phyloP scores from a whole-genome alignment of 2,797 vertebrate species.

The Etheostoma perlongum region DNA sequence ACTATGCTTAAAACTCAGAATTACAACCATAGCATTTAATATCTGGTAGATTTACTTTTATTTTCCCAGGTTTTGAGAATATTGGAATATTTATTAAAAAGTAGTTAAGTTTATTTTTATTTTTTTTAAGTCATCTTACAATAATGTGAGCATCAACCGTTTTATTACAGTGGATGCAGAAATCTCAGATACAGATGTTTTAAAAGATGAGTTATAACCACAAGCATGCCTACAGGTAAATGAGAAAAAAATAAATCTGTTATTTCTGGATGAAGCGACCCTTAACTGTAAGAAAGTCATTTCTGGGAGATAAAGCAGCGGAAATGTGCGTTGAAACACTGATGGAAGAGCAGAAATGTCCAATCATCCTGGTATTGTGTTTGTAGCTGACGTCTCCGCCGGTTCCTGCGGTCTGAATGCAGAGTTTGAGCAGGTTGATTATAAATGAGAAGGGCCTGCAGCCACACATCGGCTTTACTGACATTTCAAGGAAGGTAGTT shows the following conservation, averaged over 20 bases:
- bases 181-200: background rate
- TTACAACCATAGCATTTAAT: too few relatives aligned
- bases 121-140: background rate
- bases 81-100: background rate
- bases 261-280: background rate
- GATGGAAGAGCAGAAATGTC: conserved; percentile 5
- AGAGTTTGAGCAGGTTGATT: conserved; percentile 18
- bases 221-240: background rate
- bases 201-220: conserved; percentile 2
- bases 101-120: background rate
- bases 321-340: background rate
- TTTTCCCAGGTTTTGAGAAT: background rate
- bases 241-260: background rate
- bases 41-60: background rate
- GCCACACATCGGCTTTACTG: conserved; percentile 13
- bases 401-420: conserved; percentile 10
- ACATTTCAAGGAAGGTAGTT: background rate
- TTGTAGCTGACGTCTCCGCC: conserved; percentile 9
- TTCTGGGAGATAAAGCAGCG: conserved; percentile 8
- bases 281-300: conserved; percentile 1
- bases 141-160: background rate
- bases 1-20: too few relatives aligned
- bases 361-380: conserved; percentile 12
- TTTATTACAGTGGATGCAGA: too few relatives aligned
- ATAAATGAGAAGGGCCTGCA: conserved; percentile 3